A percentile compares a stretch with the other conserved stretches of the same genome.
Evolutionary conservation across 2,797 vertebrate species (phyloP).

Genomic region (Erethizon dorsatum): DNA sequence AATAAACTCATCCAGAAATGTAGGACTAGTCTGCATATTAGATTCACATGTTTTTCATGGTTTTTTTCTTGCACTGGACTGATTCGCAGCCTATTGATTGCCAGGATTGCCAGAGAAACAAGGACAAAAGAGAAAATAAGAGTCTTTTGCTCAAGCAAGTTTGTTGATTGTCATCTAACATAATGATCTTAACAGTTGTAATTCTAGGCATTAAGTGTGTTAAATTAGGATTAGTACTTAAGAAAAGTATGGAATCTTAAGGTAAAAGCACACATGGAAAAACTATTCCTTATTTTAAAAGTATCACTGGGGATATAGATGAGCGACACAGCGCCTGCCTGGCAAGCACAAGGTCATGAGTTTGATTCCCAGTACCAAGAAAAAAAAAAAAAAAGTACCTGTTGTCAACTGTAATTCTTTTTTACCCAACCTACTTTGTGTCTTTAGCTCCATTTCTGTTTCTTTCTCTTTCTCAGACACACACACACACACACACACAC

Average conservation of each 20-base stretch:
- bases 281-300: conserved; percentile 41
- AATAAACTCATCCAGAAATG: conserved; percentile 81
- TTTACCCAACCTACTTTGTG: not conserved
- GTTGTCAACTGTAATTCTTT: conserved; percentile 35
- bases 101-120: conserved; percentile 72
- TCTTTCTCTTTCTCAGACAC: not conserved
- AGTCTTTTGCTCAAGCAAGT: conserved; percentile 48
- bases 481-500: not conserved
- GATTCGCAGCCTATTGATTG: conserved; percentile 65
- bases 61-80: conserved; percentile 75
- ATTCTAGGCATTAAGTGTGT: conserved; percentile 70
- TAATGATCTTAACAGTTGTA: conserved; percentile 62
- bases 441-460: not conserved
- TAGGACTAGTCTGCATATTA: conserved; percentile 85
- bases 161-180: conserved; percentile 7
- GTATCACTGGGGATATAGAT: no score
- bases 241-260: conserved; percentile 63
- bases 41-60: conserved; percentile 78
- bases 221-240: conserved; percentile 75
- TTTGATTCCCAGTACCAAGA: no score
- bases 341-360: no score
- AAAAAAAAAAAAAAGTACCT: not conserved
- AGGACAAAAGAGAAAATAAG: conserved; percentile 59
- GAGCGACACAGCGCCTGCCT: no score
- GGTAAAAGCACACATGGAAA: conserved; percentile 60